Base-by-base conservation (phyloP, 2,113 vertebrate species). In the Arothron firmamentum region DNA sequence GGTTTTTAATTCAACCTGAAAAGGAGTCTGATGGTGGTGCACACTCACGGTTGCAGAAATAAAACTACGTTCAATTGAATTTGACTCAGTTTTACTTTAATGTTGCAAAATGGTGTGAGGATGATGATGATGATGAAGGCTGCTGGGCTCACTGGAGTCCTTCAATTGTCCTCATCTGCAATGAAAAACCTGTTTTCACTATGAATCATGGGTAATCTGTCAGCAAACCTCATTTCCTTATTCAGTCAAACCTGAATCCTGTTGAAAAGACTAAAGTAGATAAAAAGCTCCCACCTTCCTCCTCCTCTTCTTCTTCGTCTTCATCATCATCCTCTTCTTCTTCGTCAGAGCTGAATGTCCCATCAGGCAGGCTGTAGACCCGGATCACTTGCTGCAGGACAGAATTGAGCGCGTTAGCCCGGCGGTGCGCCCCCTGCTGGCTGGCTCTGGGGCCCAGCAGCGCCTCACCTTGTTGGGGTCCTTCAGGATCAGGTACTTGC, bases 401-500 rank as follows among this genome's bases (percentile, higher is more conserved):
- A 7, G n/a, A n/a, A n/a, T n/a, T n/a, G n/a, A n/a, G 0, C 52
- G 54, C 7, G 1, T 58, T 11, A 56, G 56, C 31, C 16, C 17
- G 14, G 25, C 11, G 41, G 15, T 2, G 51, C 12, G 2, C 3
- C 19, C 5, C 3, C 45, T 7, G 17, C 2, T 41, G 34, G n/a
- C 38, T 7, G 19, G 9, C 11, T 12, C 8, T 10, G n/a, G 2
- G 25, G 16, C 8, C 21, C 12, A 1, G 50, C 1, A 34, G 0
- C 0, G 21, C 2, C 90, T 89, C 74, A 92, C 92, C 92, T 99
- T 99, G 90, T 99, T 99, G 77, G 97, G 97, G 86, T 99, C 97
- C 85, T 99, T 99, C 52, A 99, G 93, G 89, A 99, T 98, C 72
- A 99, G 94, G 90, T 98, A 99, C 74, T 99, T 99, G 61, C 97